Conservation (phyloP, 2,113 vertebrate genomes). For the Ondatra zibethicus region DNA sequence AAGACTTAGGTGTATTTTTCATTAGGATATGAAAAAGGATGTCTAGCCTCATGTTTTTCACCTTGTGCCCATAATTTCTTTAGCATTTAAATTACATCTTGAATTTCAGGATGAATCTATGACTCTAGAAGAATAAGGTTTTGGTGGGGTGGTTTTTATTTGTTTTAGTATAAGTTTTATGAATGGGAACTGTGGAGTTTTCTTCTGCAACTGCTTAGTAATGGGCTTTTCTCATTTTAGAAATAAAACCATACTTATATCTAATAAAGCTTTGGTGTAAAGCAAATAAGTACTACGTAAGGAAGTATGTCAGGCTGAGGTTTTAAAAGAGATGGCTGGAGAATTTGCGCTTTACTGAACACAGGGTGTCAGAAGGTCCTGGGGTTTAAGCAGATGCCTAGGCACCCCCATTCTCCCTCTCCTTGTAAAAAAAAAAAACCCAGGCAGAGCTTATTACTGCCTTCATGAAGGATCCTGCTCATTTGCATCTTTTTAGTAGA, state of each 20-base stretch:
- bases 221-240: constrained; percentile 34
- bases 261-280: constrained; percentile 3
- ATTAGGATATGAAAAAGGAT: constrained; percentile 47
- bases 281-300: constrained; percentile 9
- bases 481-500: background rate
- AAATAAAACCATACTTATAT: constrained; percentile 17
- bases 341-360: constrained; percentile 10
- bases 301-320: background rate
- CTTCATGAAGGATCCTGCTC: background rate
- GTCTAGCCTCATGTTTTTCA: constrained; percentile 3
- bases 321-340: background rate
- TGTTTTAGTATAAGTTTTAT: background rate
- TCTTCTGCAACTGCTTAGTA: constrained; percentile 49
- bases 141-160: background rate
- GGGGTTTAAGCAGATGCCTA: background rate
- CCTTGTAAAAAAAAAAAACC: background rate
- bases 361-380: background rate
- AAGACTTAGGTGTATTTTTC: constrained; percentile 41
- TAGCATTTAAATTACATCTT: constrained; percentile 57
- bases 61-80: constrained; percentile 2
- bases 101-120: background rate
- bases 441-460: background rate
- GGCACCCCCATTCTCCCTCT: background rate
- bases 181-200: background rate
- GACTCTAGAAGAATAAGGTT: background rate